Percentiles rank a stretch among this genome's conserved stretches.
These are phyloP conservation scores for Oostethus manadensis DNA, from an alignment of 2,113 vertebrate genomes.

Conservation along the genomic window DNA sequence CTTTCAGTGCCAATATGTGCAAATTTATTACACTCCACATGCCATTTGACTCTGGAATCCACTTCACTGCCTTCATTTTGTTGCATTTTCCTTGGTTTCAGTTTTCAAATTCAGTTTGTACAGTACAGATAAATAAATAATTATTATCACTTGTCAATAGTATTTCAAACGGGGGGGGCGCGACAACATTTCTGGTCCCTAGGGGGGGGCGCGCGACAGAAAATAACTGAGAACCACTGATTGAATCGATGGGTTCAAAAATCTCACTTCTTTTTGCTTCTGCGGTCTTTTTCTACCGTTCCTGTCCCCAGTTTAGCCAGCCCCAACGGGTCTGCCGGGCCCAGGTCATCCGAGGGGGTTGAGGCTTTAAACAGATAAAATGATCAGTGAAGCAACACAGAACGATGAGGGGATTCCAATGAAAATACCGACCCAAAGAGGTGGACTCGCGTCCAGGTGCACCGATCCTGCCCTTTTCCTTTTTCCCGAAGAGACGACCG, in stretches of 20 bases:
- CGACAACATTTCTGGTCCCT: too few relatives aligned
- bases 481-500: slow-evolving; percentile 89
- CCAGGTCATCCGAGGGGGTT: slow-evolving; percentile 84
- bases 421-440: slow-evolving; percentile 72
- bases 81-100: too few relatives aligned
- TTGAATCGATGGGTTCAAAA: not conserved
- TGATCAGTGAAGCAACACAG: not conserved
- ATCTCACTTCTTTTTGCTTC: slow-evolving; percentile 89
- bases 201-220: too few relatives aligned
- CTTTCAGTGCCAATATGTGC: too few relatives aligned
- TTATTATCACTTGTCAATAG: too few relatives aligned
- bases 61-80: too few relatives aligned
- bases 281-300: slow-evolving; percentile 84
- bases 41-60: too few relatives aligned
- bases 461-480: slow-evolving; percentile 86
- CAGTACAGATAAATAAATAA: too few relatives aligned
- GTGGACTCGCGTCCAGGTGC: slow-evolving; percentile 79
- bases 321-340: slow-evolving; percentile 81
- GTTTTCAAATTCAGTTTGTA: too few relatives aligned
- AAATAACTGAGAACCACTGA: too few relatives aligned
- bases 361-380: slow-evolving; percentile 68
- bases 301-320: slow-evolving; percentile 82
- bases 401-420: not conserved
- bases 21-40: too few relatives aligned
- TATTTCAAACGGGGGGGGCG: too few relatives aligned